phyloP scores from a whole-genome alignment of 2,113 vertebrate genomes.

The Gulo gulo region DNA sequence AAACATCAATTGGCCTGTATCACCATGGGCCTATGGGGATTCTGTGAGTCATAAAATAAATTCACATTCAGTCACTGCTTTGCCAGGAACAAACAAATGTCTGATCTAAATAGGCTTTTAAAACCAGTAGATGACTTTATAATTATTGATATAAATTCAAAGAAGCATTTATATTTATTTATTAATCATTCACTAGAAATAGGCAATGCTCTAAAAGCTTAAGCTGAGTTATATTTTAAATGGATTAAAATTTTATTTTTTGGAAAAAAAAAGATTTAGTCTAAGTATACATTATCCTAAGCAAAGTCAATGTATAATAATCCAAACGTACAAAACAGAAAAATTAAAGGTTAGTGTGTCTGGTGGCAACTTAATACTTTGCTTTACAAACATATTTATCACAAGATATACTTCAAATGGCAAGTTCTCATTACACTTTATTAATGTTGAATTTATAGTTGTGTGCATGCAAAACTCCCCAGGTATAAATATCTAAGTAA shows the following conservation, averaged over 20 bases:
- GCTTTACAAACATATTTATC: neutral
- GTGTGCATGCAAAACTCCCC: neutral
- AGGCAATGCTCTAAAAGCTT: neutral
- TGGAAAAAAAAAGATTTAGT: neutral
- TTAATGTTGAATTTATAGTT: neutral
- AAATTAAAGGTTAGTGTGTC: conserved; percentile 24
- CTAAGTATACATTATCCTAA: neutral
- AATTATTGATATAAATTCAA: conserved; percentile 54
- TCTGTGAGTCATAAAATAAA: conserved; percentile 53
- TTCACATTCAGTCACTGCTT: neutral
- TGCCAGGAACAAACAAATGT: conserved; percentile 29
- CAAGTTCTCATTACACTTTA: neutral
- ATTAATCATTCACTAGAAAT: conserved; percentile 59
- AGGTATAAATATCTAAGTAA: neutral
- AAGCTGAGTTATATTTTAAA: conserved; percentile 44
- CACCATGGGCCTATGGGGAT: neutral
- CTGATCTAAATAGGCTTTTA: conserved; percentile 50
- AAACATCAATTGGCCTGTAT: conserved; percentile 26
- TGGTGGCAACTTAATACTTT: conserved; percentile 3
- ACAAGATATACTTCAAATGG: neutral
- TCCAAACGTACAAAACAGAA: conserved; percentile 13
- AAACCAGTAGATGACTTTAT: conserved; percentile 54
- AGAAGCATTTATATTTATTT: neutral
- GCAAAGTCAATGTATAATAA: neutral
- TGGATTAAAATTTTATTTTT: conserved; percentile 34